Base-by-base conservation (phyloP, 2,888 invertebrate genomes). In the Torymus auratus region DNA sequence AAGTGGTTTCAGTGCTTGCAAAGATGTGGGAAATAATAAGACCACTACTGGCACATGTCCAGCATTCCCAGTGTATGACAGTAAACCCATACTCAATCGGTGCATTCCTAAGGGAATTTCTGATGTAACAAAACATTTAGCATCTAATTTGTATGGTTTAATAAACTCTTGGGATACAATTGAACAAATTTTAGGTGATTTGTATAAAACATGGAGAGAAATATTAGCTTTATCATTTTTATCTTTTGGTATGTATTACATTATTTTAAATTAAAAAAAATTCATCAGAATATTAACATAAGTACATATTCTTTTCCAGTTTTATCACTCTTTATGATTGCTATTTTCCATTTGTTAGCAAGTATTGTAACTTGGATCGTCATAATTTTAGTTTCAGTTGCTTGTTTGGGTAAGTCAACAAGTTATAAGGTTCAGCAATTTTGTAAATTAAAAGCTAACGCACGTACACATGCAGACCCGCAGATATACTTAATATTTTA, bases 91-190 rank as follows among this genome's bases (percentile, higher is more conserved):
- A 52, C 91, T 98, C 78, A 96, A 97, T 90, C 94, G 98, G 80
- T 98, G 98, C 91, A 94, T 98, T 85, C 98, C 98, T 5, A 93
- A 93, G 86, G 92, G 94, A 62, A 93, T 95, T 11, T 93, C 94
- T 84, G 94, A 95, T 75, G 91, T 95, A 12, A 93, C 94, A 0
- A 92, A 92, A 58, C 92, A 93, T 84, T 92, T 95, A 41, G 92
- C 95, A 81, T 93, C 92, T 69, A 95, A 96, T 89, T 93, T 97
- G 85, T 96, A 97, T 91, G 94, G 94, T 5, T 92, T 96, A 86
- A 92, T 98, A 64, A 97, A 98, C 88, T 95, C 95, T 85, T 96
- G 97, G 95, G 97, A 97, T 89, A 94, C 95, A 53, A 94, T 97
- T 85, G 96, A 97, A 91, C 96, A 97, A 91, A 94, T 97, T 89